phyloP scores from a whole-genome alignment of 2,113 vertebrate species.

The Stigmatopora nigra region DNA sequence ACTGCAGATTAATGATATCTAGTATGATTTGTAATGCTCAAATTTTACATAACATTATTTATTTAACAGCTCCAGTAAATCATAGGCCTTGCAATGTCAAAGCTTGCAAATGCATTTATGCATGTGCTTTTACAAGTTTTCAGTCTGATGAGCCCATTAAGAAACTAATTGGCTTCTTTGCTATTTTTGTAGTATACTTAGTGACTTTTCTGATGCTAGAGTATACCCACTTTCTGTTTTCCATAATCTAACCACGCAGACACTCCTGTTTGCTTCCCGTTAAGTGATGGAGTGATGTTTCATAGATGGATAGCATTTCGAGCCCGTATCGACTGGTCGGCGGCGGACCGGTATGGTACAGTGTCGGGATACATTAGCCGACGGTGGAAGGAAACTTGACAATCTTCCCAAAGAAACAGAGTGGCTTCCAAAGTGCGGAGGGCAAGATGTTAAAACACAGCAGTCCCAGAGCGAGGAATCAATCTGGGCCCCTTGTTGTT shows the following conservation, averaged over 20 bases:
- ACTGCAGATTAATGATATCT: background rate
- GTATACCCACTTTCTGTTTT: slow-evolving; percentile 2
- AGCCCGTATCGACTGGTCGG: slow-evolving; percentile 68
- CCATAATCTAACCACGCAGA: slow-evolving; percentile 32
- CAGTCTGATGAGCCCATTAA: slow-evolving; percentile 26
- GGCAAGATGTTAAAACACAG: slow-evolving; percentile 52
- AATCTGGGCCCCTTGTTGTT: slow-evolving; percentile 46
- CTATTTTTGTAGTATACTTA: slow-evolving; percentile 19
- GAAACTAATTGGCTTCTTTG: slow-evolving; percentile 34
- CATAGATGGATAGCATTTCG: slow-evolving; percentile 73
- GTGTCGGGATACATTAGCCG: slow-evolving; percentile 70
- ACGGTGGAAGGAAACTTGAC: slow-evolving; percentile 40
- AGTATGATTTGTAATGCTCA: background rate
- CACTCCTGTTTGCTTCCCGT: slow-evolving; percentile 64
- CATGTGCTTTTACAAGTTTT: slow-evolving; percentile 9
- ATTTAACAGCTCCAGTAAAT: background rate
- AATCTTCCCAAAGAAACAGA: slow-evolving; percentile 32
- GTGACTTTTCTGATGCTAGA: slow-evolving; percentile 31
- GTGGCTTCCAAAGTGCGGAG: slow-evolving; percentile 37
- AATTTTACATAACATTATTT: background rate
- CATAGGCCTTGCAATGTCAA: background rate
- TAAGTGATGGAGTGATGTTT: slow-evolving; percentile 74
- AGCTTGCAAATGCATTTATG: background rate
- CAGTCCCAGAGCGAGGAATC: slow-evolving; percentile 46
- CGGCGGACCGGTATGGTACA: slow-evolving; percentile 45